These are phyloP conservation scores for Oryctolagus cuniculus DNA, from an alignment of 2,113 vertebrate species.

Conservation along the genomic window mOryCun1.1 NC_091443.1:69033001-69033500, in stretches of 20 bases:
- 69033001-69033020: not conserved
- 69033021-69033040: not conserved
- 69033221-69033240: not conserved
- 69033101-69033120: not conserved
- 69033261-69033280: not conserved
- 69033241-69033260: not conserved
- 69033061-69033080: not conserved
- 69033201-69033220: not conserved
- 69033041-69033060: not conserved
- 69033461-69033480: not conserved
- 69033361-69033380: not conserved
- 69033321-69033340: not conserved
- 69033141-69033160: not conserved
- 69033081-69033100: not conserved
- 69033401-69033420: not conserved
- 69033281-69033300: not conserved
- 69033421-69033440: not conserved
- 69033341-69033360: not conserved
- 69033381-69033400: not conserved
- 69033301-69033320: not conserved
- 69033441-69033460: not conserved
- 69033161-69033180: not conserved
- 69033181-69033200: not conserved
- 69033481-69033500: not conserved
- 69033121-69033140: not conserved